A percentile compares a stretch with the other conserved stretches of the same genome.
phyloP scores from a whole-genome alignment of 2,797 vertebrate species.

The Pelodytes ibericus region DNA sequence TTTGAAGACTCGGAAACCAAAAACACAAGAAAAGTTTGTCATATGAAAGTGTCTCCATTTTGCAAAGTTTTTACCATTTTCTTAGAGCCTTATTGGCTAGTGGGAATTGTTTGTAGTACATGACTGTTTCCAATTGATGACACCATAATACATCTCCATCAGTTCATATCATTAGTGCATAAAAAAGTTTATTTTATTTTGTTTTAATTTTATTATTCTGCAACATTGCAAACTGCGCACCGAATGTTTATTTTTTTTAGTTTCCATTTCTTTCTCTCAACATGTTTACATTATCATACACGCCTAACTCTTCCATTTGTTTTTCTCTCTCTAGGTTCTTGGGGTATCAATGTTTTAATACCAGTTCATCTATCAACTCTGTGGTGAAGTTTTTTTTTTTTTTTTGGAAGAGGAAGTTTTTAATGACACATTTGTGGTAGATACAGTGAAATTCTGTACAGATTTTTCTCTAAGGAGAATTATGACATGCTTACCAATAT shows the following conservation, averaged over 20 bases:
- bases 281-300: slow-evolving; percentile 45
- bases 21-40: slow-evolving; percentile 56
- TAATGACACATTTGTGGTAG: slow-evolving; percentile 83
- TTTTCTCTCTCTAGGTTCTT: slow-evolving; percentile 84
- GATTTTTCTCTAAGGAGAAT: slow-evolving; percentile 94
- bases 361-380: slow-evolving; percentile 83
- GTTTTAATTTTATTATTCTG: slow-evolving; percentile 10
- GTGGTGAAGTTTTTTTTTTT: slow-evolving; percentile 87
- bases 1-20: not conserved
- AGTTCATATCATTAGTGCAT: slow-evolving; percentile 8
- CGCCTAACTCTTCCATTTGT: slow-evolving; percentile 53
- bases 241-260: slow-evolving; percentile 33
- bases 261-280: slow-evolving; percentile 45
- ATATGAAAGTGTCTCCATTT: slow-evolving; percentile 1
- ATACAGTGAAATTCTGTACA: slow-evolving; percentile 93
- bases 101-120: slow-evolving; percentile 56
- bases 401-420: slow-evolving; percentile 81
- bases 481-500: slow-evolving; percentile 89
- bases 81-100: not conserved
- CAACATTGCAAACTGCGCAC: slow-evolving; percentile 7
- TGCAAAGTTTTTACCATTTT: slow-evolving; percentile 13
- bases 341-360: slow-evolving; percentile 99
- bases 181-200: slow-evolving; percentile 30
- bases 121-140: slow-evolving; percentile 64
- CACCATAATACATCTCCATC: slow-evolving; percentile 57